These are phyloP conservation scores for Vimba vimba DNA, from an alignment of 2,113 vertebrate genomes.

Conservation along the genomic window DNA sequence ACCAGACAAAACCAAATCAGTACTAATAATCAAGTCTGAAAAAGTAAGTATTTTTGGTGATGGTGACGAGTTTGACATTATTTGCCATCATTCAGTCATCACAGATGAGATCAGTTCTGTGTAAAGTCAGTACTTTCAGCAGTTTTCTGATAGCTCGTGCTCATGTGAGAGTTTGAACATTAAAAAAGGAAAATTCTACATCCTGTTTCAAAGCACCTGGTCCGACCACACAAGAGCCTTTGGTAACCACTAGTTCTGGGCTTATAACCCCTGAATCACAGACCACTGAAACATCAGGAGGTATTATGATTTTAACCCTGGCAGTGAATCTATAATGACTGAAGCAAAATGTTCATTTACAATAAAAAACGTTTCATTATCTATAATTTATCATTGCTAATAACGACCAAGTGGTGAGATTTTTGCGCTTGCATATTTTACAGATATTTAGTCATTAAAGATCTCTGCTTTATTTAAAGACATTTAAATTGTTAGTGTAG, in stretches of 20 bases:
- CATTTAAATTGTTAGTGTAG: background rate
- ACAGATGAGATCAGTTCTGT: background rate
- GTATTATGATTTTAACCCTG: constrained; percentile 19
- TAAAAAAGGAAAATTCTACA: constrained; percentile 14
- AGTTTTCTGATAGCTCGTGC: background rate
- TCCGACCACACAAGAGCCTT: constrained; percentile 31
- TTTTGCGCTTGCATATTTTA: background rate
- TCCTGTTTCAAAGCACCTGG: constrained; percentile 30
- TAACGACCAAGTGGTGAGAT: background rate
- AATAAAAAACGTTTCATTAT: background rate
- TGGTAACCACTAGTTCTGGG: constrained; percentile 19
- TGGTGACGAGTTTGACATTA: background rate
- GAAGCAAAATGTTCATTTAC: background rate
- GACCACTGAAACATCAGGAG: constrained; percentile 18
- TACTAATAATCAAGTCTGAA: background rate
- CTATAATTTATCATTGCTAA: background rate
- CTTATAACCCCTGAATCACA: constrained; percentile 9
- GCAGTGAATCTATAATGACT: constrained; percentile 39
- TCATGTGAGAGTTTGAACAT: background rate
- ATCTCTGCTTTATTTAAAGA: constrained; percentile 23
- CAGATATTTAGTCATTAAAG: constrained; percentile 29
- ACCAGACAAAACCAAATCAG: background rate
- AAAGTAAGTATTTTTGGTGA: background rate
- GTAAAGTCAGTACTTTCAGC: background rate
- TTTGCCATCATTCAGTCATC: background rate